These are phyloP conservation scores for Dromococcyx pavoninus DNA, from an alignment of 2,797 vertebrate genomes.

Conservation along the genomic window DNA sequence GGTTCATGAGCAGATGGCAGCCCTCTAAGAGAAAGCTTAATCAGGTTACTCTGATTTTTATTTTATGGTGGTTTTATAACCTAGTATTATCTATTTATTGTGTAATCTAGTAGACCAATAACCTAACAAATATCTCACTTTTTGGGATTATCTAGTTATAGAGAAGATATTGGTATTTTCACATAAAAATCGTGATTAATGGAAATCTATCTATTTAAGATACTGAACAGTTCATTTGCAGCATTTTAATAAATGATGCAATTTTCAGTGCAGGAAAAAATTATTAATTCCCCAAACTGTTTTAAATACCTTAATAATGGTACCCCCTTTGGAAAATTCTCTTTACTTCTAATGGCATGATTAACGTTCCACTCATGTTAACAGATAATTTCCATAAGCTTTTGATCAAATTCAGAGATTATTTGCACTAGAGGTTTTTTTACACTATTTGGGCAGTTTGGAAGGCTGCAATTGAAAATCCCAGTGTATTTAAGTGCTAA, in stretches of 20 bases:
- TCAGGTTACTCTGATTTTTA: conserved; percentile 9
- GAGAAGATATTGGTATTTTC: not conserved
- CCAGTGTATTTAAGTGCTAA: not conserved
- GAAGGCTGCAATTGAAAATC: not conserved
- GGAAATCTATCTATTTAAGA: conserved; percentile 8
- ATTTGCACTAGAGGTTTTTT: not conserved
- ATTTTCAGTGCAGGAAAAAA: not conserved
- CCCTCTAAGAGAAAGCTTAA: not conserved
- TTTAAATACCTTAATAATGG: not conserved
- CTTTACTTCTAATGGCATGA: not conserved
- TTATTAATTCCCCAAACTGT: not conserved
- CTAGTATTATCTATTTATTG: conserved; percentile 4
- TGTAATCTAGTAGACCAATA: conserved; percentile 38
- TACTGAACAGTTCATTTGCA: not conserved
- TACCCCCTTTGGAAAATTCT: not conserved
- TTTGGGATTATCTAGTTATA: not conserved
- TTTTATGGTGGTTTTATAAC: conserved; percentile 25
- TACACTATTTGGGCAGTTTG: not conserved
- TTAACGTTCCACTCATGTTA: not conserved
- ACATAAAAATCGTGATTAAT: not conserved
- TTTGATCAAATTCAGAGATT: not conserved
- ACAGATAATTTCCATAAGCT: not conserved
- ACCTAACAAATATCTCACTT: not conserved
- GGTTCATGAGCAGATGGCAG: conserved; percentile 17
- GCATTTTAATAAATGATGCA: not conserved